Conservation (phyloP, 2,888 invertebrate species). For the Erebia epiphron region DNA sequence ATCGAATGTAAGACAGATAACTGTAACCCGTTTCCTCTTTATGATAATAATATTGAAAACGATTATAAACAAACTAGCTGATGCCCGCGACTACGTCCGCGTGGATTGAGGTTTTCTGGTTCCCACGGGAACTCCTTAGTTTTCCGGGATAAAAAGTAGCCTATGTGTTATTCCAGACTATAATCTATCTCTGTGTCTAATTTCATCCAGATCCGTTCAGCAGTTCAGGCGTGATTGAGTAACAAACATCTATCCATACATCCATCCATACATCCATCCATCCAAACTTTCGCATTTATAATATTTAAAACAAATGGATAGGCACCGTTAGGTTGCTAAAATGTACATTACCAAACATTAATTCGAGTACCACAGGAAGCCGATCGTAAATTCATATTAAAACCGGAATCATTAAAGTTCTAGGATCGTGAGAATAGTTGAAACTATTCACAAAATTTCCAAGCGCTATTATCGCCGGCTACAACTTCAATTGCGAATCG, state of each 20-base stretch:
- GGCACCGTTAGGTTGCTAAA: constrained; percentile 30
- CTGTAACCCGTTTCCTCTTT: not conserved
- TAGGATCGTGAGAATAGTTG: constrained; percentile 44
- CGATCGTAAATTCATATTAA: constrained; percentile 33
- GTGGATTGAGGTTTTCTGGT: no score
- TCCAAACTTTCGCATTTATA: no score
- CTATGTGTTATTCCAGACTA: no score
- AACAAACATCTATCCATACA: no score
- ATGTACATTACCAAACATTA: constrained; percentile 31
- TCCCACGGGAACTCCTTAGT: no score
- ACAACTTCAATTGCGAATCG: constrained; percentile 22
- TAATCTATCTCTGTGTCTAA: no score
- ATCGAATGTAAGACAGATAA: not conserved
- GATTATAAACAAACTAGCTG: constrained; percentile 14
- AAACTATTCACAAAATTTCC: constrained; percentile 33
- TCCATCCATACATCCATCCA: no score
- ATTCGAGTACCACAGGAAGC: constrained; percentile 34
- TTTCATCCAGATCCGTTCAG: no score
- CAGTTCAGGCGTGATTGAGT: no score
- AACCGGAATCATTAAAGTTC: constrained; percentile 36
- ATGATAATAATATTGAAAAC: constrained; percentile 7
- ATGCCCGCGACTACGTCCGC: no score
- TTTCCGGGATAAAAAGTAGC: no score
- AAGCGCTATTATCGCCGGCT: constrained; percentile 25
- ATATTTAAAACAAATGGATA: no score